Percentiles rank a stretch among this genome's conserved stretches.
phyloP scores from a whole-genome alignment of 35 echinoderm and acorn worm genomes.

The Apostichopus japonicus region DNA sequence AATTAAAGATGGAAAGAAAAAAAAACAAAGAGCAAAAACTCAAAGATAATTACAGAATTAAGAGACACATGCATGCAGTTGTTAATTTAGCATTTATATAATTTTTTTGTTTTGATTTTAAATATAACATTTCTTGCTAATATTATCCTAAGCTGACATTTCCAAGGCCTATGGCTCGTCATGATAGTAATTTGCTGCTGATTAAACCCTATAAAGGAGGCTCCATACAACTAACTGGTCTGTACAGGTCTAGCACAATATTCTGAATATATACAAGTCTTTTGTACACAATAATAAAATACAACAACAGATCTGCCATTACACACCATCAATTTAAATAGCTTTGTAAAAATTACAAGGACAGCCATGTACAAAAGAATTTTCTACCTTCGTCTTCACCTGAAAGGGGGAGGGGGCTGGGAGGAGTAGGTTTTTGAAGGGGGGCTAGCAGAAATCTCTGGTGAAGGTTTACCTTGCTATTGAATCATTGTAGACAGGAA shows the following conservation, averaged over 20 bases:
- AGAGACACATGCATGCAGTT: background rate
- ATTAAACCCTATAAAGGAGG: background rate
- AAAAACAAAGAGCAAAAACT: background rate
- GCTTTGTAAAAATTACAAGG: too few species aligned
- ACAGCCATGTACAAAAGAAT: too few species aligned
- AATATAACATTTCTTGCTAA: background rate
- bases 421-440: too few species aligned
- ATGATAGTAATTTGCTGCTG: background rate
- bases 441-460: too few species aligned
- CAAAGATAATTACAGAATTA: background rate
- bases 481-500: too few species aligned
- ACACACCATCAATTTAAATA: background rate
- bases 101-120: background rate
- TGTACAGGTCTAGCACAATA: background rate
- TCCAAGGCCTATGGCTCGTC: background rate
- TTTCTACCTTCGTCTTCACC: too few species aligned
- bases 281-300: background rate
- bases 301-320: background rate
- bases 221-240: too few species aligned
- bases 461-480: too few species aligned
- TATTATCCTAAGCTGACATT: background rate
- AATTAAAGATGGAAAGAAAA: background rate
- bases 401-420: too few species aligned
- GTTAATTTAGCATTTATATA: background rate
- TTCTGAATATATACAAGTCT: background rate